Base-by-base conservation (phyloP, 2,888 invertebrate species). In the Morinoia aosen region DNA sequence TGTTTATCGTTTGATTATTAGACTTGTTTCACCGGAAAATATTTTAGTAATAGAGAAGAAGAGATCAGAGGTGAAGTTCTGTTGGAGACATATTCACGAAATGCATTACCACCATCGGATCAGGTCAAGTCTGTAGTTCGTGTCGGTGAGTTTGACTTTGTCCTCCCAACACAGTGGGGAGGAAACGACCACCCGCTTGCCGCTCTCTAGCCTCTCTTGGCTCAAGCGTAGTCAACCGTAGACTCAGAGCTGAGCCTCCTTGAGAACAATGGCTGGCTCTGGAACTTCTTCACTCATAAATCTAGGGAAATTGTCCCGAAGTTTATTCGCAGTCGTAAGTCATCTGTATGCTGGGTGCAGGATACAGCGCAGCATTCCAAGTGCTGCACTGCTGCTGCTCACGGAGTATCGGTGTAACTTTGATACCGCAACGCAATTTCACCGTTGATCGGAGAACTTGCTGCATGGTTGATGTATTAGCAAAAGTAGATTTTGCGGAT, bases 211-310 rank as follows among this genome's bases (percentile, higher is more conserved):
- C 64, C 64, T 76, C 2, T 76, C 76, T 76, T 76, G 76, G 25
- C 25, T 76, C 76, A 76, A 76, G 76, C 33, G 76, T 12, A 76
- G 76, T 76, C 25, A 76, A 76, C 76, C 76, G 76, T 76, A 76
- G 76, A 33, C 19, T 16, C 76, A 16, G 76, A 25, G 19, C 25
- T 76, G 76, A 76, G 76, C 76, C 76, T 76, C 76, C 25, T 76
- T 76, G 76, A 76, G 76, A 76, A 76, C 76, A 76, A 76, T 76
- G 76, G 33, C 76, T 33, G 76, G 25, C 25, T 76, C 76, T 76
- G 76, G 76, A 76, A 76, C 76, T 76, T 76, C 76, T 76, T 76
- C 76, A 25, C 76, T 76, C 76, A 76, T 76, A 76, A 76, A 76
- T 76, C 76, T 76, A 76, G 76, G 76, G 76, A 76, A 76, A 76